Conservation (phyloP, 2,113 vertebrate species). For the Corydoras maculifer region DNA sequence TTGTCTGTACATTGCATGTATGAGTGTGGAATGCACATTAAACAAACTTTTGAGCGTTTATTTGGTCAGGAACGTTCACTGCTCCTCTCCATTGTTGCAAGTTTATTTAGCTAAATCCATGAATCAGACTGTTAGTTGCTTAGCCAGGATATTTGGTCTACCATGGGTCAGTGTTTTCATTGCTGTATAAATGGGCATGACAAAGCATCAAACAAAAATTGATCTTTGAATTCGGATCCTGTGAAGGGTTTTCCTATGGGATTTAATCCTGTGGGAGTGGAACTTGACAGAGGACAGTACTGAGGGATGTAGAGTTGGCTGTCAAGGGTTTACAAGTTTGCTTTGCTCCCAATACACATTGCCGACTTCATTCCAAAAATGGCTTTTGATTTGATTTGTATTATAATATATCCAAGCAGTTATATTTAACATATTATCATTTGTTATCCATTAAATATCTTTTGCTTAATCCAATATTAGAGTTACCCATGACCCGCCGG, state of each 20-base stretch:
- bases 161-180: constrained; percentile 50
- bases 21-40: not conserved
- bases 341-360: not conserved
- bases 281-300: not conserved
- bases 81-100: constrained; percentile 57
- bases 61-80: constrained; percentile 52
- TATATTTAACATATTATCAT: too few species aligned
- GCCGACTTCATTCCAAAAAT: too few species aligned
- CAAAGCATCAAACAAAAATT: constrained; percentile 41
- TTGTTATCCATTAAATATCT: too few species aligned
- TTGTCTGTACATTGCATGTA: constrained; percentile 9
- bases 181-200: constrained; percentile 42
- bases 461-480: too few species aligned
- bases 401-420: too few species aligned
- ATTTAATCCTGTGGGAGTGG: not conserved
- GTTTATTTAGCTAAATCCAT: constrained; percentile 58
- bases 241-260: constrained; percentile 4
- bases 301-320: not conserved
- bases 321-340: not conserved
- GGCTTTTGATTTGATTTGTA: too few species aligned
- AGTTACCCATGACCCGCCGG: too few species aligned
- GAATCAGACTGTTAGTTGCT: constrained; percentile 45
- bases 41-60: constrained; percentile 54
- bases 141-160: constrained; percentile 67
- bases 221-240: not conserved